Base-by-base conservation (phyloP, 2,113 vertebrate species). In the Rhinichthys klamathensis region DNA sequence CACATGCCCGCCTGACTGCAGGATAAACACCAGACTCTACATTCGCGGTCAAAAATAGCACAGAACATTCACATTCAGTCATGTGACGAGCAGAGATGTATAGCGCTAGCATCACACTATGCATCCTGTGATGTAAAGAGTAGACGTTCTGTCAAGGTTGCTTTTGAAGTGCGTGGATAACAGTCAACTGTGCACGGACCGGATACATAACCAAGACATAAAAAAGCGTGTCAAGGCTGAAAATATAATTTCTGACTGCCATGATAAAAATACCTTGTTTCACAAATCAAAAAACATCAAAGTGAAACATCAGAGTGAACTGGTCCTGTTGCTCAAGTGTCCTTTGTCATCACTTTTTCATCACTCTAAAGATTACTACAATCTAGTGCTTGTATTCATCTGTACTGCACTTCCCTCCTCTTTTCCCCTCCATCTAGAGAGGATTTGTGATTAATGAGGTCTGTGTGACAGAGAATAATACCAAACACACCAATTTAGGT, bases 41-140 rank as follows among this genome's bases (percentile, higher is more conserved):
- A 69, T 69, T 18, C 3, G 23, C 51, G 23, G n/a, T 85, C 85
- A 86, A 70, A 88, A 88, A 86, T 88, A 88, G 84, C 56, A 32
- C 25, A n/a, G 27, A 61, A 32, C 83, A 85, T 46, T 65, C 74
- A 84, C 23, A 84, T 38, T 69, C 32, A 35, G 60, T 84, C 87
- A 84, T 12, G 38, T 88, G 87, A 84, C 69, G 7, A 51, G 46
- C 12, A 18, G 9, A 80, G 84, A 74, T 21, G 81, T 58, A 65
- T 27, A 23, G 51, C 41, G 9, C 78, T 16, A 54, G 69, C 35
- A 70, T 79, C 32, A 70, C 25, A 58, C 58, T 58, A 16, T 84
- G 65, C 46, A 82, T 81, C 69, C 79, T 56, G 27, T 32, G 70
- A 56, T 69, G 44, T 35, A 44, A 67, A 12, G 44, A 35, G 61